phyloP scores from a whole-genome alignment of 2,888 invertebrate species.

The Eurois occulta region DNA sequence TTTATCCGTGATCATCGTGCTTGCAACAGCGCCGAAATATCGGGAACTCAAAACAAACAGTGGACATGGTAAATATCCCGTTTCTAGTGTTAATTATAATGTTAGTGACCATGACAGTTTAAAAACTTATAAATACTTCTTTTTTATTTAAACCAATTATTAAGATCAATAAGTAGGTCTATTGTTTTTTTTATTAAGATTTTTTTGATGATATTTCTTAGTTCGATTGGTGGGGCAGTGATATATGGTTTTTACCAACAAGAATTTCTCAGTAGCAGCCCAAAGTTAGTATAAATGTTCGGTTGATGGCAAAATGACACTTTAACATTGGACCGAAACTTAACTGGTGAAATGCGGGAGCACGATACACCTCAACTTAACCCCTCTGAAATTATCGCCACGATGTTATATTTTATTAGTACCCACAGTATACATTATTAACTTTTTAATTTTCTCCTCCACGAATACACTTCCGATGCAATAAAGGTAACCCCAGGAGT shows the following conservation, averaged over 20 bases:
- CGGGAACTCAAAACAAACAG: too few relatives aligned
- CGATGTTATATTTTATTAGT: not conserved
- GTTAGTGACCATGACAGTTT: too few relatives aligned
- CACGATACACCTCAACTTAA: not conserved
- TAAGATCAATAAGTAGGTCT: not conserved
- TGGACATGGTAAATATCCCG: too few relatives aligned
- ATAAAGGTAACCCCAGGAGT: conserved; percentile 23
- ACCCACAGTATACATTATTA: conserved; percentile 19
- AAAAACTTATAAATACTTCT: too few relatives aligned
- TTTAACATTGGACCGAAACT: not conserved
- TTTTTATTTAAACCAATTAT: not conserved
- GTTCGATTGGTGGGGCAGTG: not conserved
- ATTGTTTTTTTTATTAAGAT: not conserved
- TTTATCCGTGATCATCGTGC: too few relatives aligned
- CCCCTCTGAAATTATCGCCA: not conserved
- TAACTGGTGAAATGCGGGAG: not conserved
- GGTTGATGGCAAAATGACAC: not conserved
- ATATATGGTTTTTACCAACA: not conserved
- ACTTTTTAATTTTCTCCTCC: conserved; percentile 27
- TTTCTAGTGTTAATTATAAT: too few relatives aligned
- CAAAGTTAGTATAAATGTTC: not conserved
- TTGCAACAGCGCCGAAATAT: too few relatives aligned
- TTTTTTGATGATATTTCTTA: not conserved
- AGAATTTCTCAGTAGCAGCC: not conserved
- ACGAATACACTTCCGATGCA: conserved; percentile 34